Base-by-base conservation (phyloP, 2,797 vertebrate genomes). In the Petrocephalus schoutedeni region DNA sequence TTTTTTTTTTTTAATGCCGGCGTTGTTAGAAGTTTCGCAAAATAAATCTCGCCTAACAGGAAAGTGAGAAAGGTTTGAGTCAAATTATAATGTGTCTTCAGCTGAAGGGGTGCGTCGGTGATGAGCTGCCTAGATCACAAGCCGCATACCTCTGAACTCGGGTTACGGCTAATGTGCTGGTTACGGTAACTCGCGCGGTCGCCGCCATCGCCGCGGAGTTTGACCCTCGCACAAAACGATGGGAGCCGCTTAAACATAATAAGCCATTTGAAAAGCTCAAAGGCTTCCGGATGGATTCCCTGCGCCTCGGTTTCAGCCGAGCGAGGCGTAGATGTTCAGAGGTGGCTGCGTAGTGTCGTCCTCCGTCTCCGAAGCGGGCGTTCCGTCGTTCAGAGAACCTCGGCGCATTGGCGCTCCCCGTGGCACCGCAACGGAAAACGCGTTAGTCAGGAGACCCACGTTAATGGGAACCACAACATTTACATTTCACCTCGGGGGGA, bases 401-500 rank as follows among this genome's bases (percentile, higher is more conserved):
- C 45, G 9, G 14, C 58, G 41, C 58, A 58, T 85, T 67, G 4
- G 5, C 57, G 58, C 49, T 51, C 16, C 12, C 23, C 0, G 19
- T 41, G 49, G 49, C 10, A 19, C 32, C 3, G 56, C 10, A 9
- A 41, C 67, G 56, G 45, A 49, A 19, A 49, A 32, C 6, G 85
- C 21, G 10, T 19, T 28, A 16, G 19, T 61, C 56, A 49, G 58
- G 58, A 49, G 53, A 49, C 41, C 32, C 9, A 0, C 21, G 56
- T 53, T 86, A 61, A 88, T 86, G 71, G 85, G 58, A 59, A 53
- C 49, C 88, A 77, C 36, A 41, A 28, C 71, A 67, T 86, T 88
- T 54, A 49, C 71, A 21, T 88, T 77, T 59, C 16, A 23, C 85
- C 32, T 23, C 5, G 45, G 87, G 4, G 21, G 59, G 61, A 59